A percentile compares a stretch with the other conserved stretches of the same genome.
Evolutionary conservation across 2,113 vertebrate genomes (phyloP).

Genomic region (Upupa epops): DNA sequence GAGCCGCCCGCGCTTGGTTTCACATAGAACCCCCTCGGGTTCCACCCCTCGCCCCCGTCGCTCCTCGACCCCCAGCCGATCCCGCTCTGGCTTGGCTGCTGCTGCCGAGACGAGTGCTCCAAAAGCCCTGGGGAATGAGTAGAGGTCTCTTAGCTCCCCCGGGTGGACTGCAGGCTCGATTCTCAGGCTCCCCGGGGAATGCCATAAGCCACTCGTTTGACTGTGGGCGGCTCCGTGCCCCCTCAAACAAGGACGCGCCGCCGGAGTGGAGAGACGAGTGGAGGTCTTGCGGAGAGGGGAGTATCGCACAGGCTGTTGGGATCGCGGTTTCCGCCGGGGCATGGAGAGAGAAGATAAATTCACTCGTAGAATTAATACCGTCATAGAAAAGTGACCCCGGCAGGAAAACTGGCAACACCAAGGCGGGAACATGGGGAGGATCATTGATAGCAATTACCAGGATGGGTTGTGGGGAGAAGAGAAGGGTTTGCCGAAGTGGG

Average conservation of each 20-base stretch:
- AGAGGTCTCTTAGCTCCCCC: background rate
- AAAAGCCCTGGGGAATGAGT: background rate
- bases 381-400: background rate
- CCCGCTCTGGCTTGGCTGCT: background rate
- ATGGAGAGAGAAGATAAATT: background rate
- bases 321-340: background rate
- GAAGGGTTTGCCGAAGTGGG: background rate
- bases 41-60: background rate
- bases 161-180: background rate
- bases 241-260: accelerated
- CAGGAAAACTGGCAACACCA: background rate
- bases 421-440: background rate
- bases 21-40: background rate
- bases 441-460: background rate
- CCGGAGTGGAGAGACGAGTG: background rate
- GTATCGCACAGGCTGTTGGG: background rate
- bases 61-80: too few relatives aligned
- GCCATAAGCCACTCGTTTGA: background rate
- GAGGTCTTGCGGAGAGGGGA: background rate
- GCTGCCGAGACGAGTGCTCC: too few relatives aligned
- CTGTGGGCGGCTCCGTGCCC: background rate
- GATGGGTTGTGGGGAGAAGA: background rate
- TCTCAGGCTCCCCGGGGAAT: background rate
- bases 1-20: background rate
- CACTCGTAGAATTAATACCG: background rate